Conservation (phyloP, 2,888 invertebrate genomes). For the Tridacna gigas region DNA sequence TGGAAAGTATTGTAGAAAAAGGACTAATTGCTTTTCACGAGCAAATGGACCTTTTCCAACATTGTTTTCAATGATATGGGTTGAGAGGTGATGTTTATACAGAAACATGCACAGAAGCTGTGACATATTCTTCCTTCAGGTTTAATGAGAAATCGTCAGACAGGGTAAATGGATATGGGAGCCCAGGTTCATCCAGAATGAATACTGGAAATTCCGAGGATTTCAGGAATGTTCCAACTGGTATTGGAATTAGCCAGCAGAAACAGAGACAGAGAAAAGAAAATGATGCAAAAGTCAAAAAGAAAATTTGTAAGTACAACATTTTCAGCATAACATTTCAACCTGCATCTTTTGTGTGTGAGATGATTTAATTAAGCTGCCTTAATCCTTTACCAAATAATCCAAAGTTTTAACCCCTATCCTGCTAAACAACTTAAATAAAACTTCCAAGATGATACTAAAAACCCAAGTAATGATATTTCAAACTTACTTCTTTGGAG, state of each 20-base stretch:
- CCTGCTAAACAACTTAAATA: too few species aligned
- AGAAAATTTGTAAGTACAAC: slow-evolving; percentile 78
- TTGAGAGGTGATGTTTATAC: too few species aligned
- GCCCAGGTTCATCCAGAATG: slow-evolving; percentile 49
- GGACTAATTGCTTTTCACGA: neutral
- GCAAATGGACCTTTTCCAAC: neutral
- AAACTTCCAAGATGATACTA: too few species aligned
- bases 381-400: too few species aligned
- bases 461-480: too few species aligned
- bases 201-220: slow-evolving; percentile 64
- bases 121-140: neutral
- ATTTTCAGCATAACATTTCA: too few species aligned
- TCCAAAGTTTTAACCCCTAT: too few species aligned
- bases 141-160: slow-evolving; percentile 9
- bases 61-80: neutral
- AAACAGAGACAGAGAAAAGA: slow-evolving; percentile 56
- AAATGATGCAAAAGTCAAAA: slow-evolving; percentile 76
- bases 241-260: slow-evolving; percentile 55
- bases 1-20: neutral
- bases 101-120: neutral
- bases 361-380: too few species aligned
- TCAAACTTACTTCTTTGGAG: too few species aligned
- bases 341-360: too few species aligned
- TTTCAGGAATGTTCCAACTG: slow-evolving; percentile 54
- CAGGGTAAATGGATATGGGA: slow-evolving; percentile 37